These are phyloP conservation scores for Hyaena hyaena DNA, from an alignment of 2,113 vertebrate species.

Conservation along the genomic window DNA sequence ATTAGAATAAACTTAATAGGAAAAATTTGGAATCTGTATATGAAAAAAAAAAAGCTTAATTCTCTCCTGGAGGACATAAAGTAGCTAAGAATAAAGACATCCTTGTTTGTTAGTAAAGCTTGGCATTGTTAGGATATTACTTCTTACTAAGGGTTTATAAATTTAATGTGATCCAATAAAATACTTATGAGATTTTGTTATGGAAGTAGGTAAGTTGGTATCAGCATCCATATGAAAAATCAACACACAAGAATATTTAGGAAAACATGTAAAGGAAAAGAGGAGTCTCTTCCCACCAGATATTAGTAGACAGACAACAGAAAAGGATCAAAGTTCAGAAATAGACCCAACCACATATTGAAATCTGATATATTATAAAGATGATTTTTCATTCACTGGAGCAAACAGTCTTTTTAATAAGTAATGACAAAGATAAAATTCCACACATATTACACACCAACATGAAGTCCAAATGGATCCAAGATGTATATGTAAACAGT, in stretches of 20 bases:
- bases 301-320: background rate
- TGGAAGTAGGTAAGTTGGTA: background rate
- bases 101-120: background rate
- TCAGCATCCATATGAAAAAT: background rate
- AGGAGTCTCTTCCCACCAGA: background rate
- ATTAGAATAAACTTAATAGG: background rate
- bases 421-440: background rate
- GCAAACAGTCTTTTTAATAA: background rate
- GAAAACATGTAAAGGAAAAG: background rate
- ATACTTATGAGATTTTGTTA: background rate
- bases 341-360: background rate
- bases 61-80: background rate
- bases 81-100: background rate
- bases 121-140: background rate
- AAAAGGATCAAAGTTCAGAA: background rate
- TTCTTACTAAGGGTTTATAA: background rate
- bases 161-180: background rate
- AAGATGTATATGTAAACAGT: background rate
- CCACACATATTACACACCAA: background rate
- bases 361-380: background rate
- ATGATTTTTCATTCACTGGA: background rate
- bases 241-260: background rate
- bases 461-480: background rate
- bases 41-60: background rate
- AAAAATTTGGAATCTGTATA: background rate